Evolutionary conservation across 2,888 invertebrate genomes (phyloP).

Genomic region (Dorcus parallelipipedus): DNA sequence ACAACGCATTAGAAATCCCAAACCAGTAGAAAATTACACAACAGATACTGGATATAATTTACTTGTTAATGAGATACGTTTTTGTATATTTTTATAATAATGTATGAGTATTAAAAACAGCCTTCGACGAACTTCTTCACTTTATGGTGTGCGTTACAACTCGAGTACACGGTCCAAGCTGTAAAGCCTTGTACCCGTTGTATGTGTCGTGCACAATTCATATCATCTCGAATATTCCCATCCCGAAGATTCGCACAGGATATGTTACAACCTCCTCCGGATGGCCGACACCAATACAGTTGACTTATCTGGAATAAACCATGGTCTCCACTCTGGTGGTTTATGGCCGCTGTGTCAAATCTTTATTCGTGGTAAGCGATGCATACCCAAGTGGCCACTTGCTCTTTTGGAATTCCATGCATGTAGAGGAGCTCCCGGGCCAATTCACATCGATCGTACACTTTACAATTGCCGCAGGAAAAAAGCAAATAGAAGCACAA

Average conservation of each 20-base stretch:
- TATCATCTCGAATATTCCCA: not conserved
- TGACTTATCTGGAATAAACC: slow-evolving; percentile 72
- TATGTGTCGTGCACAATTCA: not conserved
- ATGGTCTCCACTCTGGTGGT: slow-evolving; percentile 62
- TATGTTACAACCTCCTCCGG: slow-evolving; percentile 35
- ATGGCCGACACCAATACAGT: slow-evolving; percentile 64
- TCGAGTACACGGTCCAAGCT: not conserved
- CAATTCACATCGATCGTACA: slow-evolving; percentile 68
- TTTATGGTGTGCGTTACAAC: slow-evolving; percentile 52
- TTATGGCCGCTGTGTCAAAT: slow-evolving; percentile 63
- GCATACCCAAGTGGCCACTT: slow-evolving; percentile 54
- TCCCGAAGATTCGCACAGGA: slow-evolving; percentile 1
- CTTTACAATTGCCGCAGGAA: slow-evolving; percentile 38
- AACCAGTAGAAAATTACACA: too few relatives aligned
- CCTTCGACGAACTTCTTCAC: slow-evolving; percentile 55
- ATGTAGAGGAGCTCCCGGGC: slow-evolving; percentile 59
- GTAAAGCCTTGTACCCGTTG: not conserved
- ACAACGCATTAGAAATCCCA: too few relatives aligned
- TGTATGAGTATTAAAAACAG: slow-evolving; percentile 42
- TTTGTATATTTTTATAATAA: too few relatives aligned
- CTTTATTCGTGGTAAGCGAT: slow-evolving; percentile 69
- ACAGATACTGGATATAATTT: too few relatives aligned
- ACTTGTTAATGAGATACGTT: too few relatives aligned
- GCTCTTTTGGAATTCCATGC: slow-evolving; percentile 55
- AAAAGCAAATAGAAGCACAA: not conserved